These are phyloP conservation scores for Ramazzottius varieornatus DNA, from an alignment of 2,888 invertebrate species.

Conservation along the genomic window DNA sequence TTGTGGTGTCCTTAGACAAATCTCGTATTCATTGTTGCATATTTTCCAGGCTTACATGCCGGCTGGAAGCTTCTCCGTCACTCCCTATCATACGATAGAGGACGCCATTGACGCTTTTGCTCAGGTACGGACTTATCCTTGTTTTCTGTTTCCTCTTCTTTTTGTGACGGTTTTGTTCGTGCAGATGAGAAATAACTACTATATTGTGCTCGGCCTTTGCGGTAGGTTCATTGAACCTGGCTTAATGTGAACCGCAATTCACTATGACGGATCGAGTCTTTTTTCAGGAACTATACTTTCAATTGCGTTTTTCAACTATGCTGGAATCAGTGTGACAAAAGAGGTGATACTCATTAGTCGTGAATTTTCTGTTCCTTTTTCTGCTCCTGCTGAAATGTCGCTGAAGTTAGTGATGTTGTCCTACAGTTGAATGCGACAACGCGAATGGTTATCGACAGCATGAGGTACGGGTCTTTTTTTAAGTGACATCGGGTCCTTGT, in stretches of 20 bases:
- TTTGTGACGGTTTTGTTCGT: not conserved
- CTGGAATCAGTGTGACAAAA: conserved; percentile 70
- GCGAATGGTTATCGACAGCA: conserved; percentile 59
- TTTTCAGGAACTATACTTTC: conserved; percentile 46
- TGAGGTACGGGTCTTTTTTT: no score
- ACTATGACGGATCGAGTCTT: conserved; percentile 4
- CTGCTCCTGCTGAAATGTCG: no score
- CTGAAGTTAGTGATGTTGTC: no score
- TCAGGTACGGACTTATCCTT: conserved; percentile 33
- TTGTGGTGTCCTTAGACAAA: no score
- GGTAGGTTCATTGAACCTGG: not conserved
- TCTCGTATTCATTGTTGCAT: not conserved
- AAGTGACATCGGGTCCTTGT: no score
- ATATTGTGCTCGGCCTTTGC: not conserved
- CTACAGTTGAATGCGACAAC: conserved; percentile 40
- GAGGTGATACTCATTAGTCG: no score
- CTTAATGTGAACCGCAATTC: not conserved
- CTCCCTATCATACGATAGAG: conserved; percentile 31
- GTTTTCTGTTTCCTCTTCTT: not conserved
- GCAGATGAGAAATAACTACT: not conserved
- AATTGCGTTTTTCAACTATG: conserved; percentile 75
- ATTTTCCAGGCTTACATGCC: not conserved
- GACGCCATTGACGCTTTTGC: conserved; percentile 55
- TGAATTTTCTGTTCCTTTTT: no score
- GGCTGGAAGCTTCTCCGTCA: not conserved